Conservation (phyloP, 2,888 invertebrate genomes). For the Ellobium chinense region DNA sequence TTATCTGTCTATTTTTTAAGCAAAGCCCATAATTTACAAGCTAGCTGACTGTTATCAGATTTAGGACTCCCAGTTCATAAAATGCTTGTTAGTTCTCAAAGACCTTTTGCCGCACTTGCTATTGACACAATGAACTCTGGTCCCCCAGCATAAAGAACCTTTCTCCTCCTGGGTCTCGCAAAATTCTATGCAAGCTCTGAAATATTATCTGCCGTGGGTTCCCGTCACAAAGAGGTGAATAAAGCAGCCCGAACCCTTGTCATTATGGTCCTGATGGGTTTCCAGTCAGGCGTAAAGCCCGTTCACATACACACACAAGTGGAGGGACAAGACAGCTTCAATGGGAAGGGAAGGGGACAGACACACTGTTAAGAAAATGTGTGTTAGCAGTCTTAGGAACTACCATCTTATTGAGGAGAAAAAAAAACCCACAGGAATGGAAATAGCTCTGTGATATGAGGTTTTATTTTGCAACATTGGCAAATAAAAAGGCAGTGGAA, state of each 20-base stretch:
- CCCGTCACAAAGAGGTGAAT: conserved; percentile 32
- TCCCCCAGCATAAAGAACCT: conserved; percentile 35
- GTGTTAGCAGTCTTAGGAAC: neutral
- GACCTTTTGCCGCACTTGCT: conserved; percentile 36
- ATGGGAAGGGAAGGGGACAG: neutral
- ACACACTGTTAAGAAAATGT: no score
- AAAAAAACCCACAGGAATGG: no score
- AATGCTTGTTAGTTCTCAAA: conserved; percentile 50
- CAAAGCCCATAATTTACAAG: conserved; percentile 42
- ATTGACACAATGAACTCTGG: conserved; percentile 44
- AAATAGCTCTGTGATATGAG: no score
- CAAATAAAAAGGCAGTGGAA: no score
- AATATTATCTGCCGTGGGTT: conserved; percentile 46
- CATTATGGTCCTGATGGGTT: conserved; percentile 40
- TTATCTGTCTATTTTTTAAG: no score
- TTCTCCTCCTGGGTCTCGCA: conserved; percentile 27
- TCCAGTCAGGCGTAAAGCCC: conserved; percentile 38
- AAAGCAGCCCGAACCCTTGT: conserved; percentile 34
- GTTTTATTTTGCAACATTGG: no score
- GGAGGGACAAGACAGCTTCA: neutral
- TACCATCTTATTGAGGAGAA: no score
- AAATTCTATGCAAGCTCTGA: conserved; percentile 45
- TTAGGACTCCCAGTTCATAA: conserved; percentile 45
- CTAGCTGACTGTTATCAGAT: conserved; percentile 38
- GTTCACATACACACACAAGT: conserved; percentile 6